These are phyloP conservation scores for Aricia artaxerxes DNA, from an alignment of 2,888 invertebrate genomes.

Conservation along the genomic window DNA sequence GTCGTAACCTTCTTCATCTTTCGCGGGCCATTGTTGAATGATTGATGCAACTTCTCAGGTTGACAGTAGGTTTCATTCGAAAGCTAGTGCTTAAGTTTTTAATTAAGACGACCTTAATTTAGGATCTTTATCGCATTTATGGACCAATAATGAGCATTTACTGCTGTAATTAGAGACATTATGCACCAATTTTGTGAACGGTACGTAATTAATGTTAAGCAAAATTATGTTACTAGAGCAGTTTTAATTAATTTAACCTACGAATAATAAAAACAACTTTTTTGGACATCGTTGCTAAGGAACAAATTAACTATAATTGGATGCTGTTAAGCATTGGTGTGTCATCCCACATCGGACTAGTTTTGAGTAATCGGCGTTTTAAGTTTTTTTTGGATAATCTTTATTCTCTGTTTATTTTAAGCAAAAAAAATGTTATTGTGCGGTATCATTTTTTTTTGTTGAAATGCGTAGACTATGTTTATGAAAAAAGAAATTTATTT, in stretches of 20 bases:
- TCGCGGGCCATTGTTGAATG: too few species aligned
- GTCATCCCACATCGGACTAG: too few species aligned
- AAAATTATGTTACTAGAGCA: conserved; percentile 10
- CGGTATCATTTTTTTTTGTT: too few species aligned
- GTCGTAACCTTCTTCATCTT: neutral
- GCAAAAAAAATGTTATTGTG: too few species aligned
- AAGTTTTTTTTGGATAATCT: too few species aligned
- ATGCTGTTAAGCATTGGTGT: too few species aligned
- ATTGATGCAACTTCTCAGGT: too few species aligned
- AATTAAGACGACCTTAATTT: conserved; percentile 1
- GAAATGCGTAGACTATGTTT: too few species aligned
- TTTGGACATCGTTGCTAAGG: neutral
- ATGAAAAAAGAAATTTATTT: too few species aligned
- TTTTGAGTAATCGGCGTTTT: too few species aligned
- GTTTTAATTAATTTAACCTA: neutral
- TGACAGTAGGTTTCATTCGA: neutral
- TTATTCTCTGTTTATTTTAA: too few species aligned
- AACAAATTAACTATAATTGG: neutral
- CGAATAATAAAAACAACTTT: neutral
- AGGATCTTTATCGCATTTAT: neutral
- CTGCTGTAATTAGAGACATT: conserved; percentile 9
- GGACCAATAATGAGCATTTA: conserved; percentile 10
- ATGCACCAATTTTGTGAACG: conserved; percentile 5
- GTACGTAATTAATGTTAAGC: neutral
- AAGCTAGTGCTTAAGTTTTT: neutral